Base-by-base conservation (phyloP, 2,113 vertebrate genomes). In the Eulemur macaco region DNA sequence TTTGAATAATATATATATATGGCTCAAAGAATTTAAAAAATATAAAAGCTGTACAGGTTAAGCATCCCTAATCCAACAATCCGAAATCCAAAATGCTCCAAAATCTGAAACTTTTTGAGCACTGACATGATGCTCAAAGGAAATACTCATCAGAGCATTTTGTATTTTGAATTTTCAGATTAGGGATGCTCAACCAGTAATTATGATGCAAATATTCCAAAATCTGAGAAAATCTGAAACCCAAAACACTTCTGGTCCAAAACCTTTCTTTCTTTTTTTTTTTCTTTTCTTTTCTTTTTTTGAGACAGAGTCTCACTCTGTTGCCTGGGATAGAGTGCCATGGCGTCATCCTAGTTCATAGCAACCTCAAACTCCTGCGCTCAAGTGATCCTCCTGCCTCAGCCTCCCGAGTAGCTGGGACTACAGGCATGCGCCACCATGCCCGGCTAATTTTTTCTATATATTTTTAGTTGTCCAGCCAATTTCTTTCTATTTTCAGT, bases 1-100 rank as follows among this genome's bases (percentile, higher is more conserved):
- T 84, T 87, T 73, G 31, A 90, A 47, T 78, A 69, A n/a, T 68
- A 47, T 69, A 87, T 47, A 95, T 27, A 73, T 17, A 90, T 64
- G 11, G 10, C 45, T 96, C 47, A 84, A 89, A 96, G 60, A 50
- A 58, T 86, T 94, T 37, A 18, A 81, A 52, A 94, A 86, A 64
- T 90, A 89, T 76, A 7, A 45, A 94, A 91, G 45, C 39, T 95
- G 17, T 76, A 76, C 27, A 47, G 39, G 42, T 76, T 47, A 14
- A 76, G 42, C 9, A 31, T 47, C 73, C 8, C 42, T 17, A 74
- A 74, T 47, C 73, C 8, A 14, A 76, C 15, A 47, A 18, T 47
- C 8, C 14, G 17, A 76, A 47, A 76, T 47, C 42, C 27, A 47
- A 47, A 76, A 47, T 47, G 42, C 73, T 76, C 14, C 42, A 47